Evolutionary conservation across 53 echinoderm and acorn worm species (phyloP), one percentile per base, ranked within the genome.

Genomic region (Stichopus horrens): DNA sequence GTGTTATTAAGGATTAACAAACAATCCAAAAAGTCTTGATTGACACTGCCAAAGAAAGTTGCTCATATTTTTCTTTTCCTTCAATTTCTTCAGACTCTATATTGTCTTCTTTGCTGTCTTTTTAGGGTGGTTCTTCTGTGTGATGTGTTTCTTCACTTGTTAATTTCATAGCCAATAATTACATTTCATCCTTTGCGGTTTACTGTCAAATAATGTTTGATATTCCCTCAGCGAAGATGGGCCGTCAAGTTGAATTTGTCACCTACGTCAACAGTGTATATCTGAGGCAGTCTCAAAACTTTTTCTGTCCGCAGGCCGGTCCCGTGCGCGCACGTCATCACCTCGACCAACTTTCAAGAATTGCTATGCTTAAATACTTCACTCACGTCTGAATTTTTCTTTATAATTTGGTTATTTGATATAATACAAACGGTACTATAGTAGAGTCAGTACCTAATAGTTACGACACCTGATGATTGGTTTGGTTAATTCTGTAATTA

Each of bases 141-240:
- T 81, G 16, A 81, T 81, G 22, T 81, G n/a, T 57, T 55, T 79
- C 79, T 55, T 57, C 21, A 81, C 56, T 56, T 57, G 57, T 21
- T 81, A 81, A 81, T 57, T 81, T 81, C 81, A 56, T 20, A 9
- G 57, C 5, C 21, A 81, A 81, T 81, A 81, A 81, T 56, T 56
- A 58, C 11, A 5, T 56, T 19, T 56, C 81, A 19, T 81, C 81
- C 81, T 81, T 81, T 56, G 81, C 81, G 81, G 81, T 81, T 81
- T 81, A 21, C 81, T 21, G 20, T 56, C 71, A 76, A 52, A 20
- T 58, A 21, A 56, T 5, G 53, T 81, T 56, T 58, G 55, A 23
- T 8, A 52, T 81, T 81, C 58, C 81, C 55, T 57, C 20, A 81
- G 81, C 81, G 81, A 81, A 80, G 58, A 81, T 81, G 21, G 81